A percentile compares a stretch with the other conserved stretches of the same genome.
Evolutionary conservation across 2,113 vertebrate genomes (phyloP).

Genomic region (Burhinus bistriatus): DNA sequence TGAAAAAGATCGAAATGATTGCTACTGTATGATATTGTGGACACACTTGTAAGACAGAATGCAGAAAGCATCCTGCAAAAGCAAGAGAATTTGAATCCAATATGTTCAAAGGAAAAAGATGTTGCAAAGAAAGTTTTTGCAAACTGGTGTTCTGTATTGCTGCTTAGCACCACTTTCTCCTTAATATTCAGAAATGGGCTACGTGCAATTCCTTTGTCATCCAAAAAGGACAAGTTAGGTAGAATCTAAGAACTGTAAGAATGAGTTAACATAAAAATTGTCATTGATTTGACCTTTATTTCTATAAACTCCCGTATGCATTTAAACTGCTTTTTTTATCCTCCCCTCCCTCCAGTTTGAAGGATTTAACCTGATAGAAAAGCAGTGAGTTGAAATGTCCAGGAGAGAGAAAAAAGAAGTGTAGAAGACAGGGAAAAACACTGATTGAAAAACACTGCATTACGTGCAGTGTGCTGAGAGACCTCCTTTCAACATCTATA

Average conservation of each 20-base stretch:
- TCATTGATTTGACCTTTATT: not conserved
- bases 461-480: not conserved
- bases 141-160: not conserved
- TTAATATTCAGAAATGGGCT: not conserved
- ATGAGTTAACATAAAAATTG: not conserved
- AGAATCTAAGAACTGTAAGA: not conserved
- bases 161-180: not conserved
- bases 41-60: not conserved
- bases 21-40: not conserved
- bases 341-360: not conserved
- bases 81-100: not conserved
- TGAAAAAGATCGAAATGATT: not conserved
- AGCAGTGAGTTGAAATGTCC: not conserved
- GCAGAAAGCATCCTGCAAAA: not conserved
- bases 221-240: not conserved
- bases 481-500: constrained; percentile 21
- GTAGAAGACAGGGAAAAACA: not conserved
- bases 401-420: not conserved
- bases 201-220: not conserved
- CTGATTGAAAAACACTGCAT: not conserved
- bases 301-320: not conserved
- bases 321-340: not conserved
- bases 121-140: not conserved
- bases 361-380: not conserved
- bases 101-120: not conserved